Base-by-base conservation (phyloP, 2,113 vertebrate species). In the Megaptera novaeangliae region DNA sequence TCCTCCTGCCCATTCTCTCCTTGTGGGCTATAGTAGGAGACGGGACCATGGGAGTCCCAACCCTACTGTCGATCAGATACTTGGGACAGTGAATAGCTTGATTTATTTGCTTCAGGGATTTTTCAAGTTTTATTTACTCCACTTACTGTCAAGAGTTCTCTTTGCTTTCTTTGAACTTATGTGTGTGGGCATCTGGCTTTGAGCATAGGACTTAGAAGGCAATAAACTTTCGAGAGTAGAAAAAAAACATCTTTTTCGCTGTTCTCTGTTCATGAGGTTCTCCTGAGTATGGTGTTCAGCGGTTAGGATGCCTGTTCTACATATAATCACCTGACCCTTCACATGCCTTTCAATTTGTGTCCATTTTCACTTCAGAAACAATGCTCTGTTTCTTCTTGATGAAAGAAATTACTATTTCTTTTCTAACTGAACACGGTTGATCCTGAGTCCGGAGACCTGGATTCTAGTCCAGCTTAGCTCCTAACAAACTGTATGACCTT, bases 161-260 rank as follows among this genome's bases (percentile, higher is more conserved):
- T 93, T 97, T 93, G 41, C 31, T 96, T 68, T 98, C 82, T 96
- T 95, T 72, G 75, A 88, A 90, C 23, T 78, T 94, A 8, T 29
- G 29, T 71, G 17, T 68, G 13, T 92, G 57, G 8, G 29, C 57
- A 74, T 96, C 61, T 97, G 68, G 61, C 63, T 97, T 94, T 90
- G 74, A 93, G 36, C 59, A 93, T 41, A 88, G n/a, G 6, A 8
- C 18, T 94, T 95, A 85, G 1, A 87, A 78, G 63, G 89, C 49
- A 88, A 34, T 68, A 63, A 84, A 81, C 5, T 61, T 94, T 81
- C 85, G 46, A 95, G 55, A 94, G 21, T 36, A 97, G 68, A 80
- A 71, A 94, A 88, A 84, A 71, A 10, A 21, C 34, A 3, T 31
- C 17, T 80, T 80, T 66, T 68, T 93, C 69, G 13, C 88, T 93